Evolutionary conservation across 2,888 invertebrate species (phyloP), one percentile per base, ranked within the genome.

Genomic region (Antheraea assamensis): DNA sequence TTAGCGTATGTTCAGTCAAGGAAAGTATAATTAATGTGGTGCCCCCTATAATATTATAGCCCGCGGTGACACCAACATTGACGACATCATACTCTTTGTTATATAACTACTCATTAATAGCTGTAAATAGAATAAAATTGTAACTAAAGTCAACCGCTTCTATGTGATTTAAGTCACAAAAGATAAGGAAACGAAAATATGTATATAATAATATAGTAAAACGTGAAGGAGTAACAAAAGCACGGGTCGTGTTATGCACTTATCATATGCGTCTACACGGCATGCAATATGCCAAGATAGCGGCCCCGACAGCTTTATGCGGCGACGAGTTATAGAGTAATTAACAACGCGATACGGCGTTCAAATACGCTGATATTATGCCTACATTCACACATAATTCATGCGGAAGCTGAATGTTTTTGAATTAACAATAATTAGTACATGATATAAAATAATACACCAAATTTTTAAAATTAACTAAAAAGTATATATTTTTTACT

Each of bases 231-330:
- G 78, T 75, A 75, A 75, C 76, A 75, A 74, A 77, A 77, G 75
- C 75, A 73, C 72, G 77, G 76, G 80, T 76, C 80, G 83, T 82
- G 80, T 86, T 85, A 88, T 88, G 88, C 88, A 90, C 88, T 89
- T 90, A 90, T 90, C 85, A 85, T 90, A 89, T 88, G 90, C 89
- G 87, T 85, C 81, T 85, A 85, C 88, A 89, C 88, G 89, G 81
- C 81, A 80, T 82, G 85, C 88, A 87, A 88, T 89, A 88, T 88
- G 88, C 89, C 88, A 85, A 89, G 90, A 89, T 90, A 90, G 85
- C 81, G 83, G 66, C 74, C 74, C 78, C 81, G 89, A 89, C 90
- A 88, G 88, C 85, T 90, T 91, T 90, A 89, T 90, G 87, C 82
- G 82, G 82, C 80, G 82, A 82, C 83, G 77, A 70, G 31, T 74